phyloP scores from a whole-genome alignment of 1,140 invertebrate species.

The Radopholus similis region DNA sequence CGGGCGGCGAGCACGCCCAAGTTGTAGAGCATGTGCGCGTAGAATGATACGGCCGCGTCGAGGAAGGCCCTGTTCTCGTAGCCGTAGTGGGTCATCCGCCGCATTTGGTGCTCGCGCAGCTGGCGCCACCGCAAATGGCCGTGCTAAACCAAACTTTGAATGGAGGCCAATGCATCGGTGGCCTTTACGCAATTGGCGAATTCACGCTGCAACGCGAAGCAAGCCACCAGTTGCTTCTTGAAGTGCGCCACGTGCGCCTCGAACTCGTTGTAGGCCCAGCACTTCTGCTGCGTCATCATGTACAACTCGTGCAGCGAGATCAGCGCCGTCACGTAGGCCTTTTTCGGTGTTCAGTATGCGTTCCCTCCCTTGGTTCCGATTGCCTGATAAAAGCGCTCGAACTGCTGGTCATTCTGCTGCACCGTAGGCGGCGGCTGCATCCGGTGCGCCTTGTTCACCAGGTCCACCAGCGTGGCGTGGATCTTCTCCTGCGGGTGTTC shows the following conservation, averaged over 20 bases:
- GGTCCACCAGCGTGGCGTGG: slow-evolving; percentile 33
- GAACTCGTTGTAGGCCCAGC: slow-evolving; percentile 27
- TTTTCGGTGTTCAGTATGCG: not conserved
- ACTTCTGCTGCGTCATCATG: slow-evolving; percentile 40
- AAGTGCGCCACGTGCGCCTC: slow-evolving; percentile 37
- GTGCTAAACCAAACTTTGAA: slow-evolving; percentile 31
- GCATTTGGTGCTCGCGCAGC: slow-evolving; percentile 33
- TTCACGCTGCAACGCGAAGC: slow-evolving; percentile 41
- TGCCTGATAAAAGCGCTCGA: slow-evolving; percentile 42
- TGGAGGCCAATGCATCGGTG: not conserved
- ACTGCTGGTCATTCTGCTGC: slow-evolving; percentile 22
- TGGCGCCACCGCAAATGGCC: slow-evolving; percentile 35
- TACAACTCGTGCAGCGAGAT: slow-evolving; percentile 44
- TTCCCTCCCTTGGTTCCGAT: not conserved
- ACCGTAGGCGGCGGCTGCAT: slow-evolving; percentile 43
- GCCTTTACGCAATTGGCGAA: slow-evolving; percentile 38
- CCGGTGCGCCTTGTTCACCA: slow-evolving; percentile 43
- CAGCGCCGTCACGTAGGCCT: slow-evolving; percentile 41
- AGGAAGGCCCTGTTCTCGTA: slow-evolving; percentile 43
- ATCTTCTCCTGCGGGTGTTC: slow-evolving; percentile 34
- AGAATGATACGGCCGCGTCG: slow-evolving; percentile 40
- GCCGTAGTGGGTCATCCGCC: slow-evolving; percentile 43
- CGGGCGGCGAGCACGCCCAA: slow-evolving; percentile 41
- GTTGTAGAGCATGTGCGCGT: slow-evolving; percentile 46
- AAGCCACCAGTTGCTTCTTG: slow-evolving; percentile 39